Percentiles rank a stretch among this genome's conserved stretches.
phyloP scores from a whole-genome alignment of 2,113 vertebrate genomes.

The Anser cygnoides region DNA sequence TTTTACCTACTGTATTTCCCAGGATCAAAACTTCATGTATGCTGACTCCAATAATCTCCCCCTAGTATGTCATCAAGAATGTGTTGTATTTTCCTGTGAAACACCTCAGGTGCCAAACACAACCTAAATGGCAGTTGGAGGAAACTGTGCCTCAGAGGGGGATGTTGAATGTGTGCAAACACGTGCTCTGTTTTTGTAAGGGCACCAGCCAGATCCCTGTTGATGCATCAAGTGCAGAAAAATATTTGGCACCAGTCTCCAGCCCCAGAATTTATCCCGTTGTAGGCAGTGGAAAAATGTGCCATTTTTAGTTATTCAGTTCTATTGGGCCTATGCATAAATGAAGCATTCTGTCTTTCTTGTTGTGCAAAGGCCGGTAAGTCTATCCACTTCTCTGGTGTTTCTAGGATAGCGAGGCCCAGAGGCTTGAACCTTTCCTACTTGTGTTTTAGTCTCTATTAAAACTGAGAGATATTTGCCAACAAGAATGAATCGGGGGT shows the following conservation, averaged over 20 bases:
- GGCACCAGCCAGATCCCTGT: constrained; percentile 46
- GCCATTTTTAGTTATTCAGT: neutral
- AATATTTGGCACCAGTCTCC: constrained; percentile 20
- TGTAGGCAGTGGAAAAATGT: neutral
- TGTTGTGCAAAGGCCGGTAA: neutral
- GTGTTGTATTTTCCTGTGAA: constrained; percentile 19
- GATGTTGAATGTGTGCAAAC: constrained; percentile 39
- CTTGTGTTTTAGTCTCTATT: neutral
- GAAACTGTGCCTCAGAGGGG: constrained; percentile 4
- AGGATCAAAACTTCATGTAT: neutral
- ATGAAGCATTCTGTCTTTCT: neutral
- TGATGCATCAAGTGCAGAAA: constrained; percentile 43
- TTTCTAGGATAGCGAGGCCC: neutral
- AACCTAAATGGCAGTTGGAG: neutral
- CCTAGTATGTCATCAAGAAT: neutral
- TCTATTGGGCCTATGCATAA: neutral
- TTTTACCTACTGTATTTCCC: neutral
- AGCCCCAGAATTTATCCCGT: neutral
- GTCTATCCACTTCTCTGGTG: neutral
- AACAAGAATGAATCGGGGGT: neutral
- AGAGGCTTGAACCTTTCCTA: neutral
- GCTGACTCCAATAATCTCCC: neutral
- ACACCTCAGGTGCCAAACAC: constrained; percentile 46
- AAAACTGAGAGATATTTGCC: neutral
- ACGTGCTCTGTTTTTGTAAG: constrained; percentile 25